Evolutionary conservation across 2,888 invertebrate species (phyloP).

Genomic region (Torymus aiolomorphi): DNA sequence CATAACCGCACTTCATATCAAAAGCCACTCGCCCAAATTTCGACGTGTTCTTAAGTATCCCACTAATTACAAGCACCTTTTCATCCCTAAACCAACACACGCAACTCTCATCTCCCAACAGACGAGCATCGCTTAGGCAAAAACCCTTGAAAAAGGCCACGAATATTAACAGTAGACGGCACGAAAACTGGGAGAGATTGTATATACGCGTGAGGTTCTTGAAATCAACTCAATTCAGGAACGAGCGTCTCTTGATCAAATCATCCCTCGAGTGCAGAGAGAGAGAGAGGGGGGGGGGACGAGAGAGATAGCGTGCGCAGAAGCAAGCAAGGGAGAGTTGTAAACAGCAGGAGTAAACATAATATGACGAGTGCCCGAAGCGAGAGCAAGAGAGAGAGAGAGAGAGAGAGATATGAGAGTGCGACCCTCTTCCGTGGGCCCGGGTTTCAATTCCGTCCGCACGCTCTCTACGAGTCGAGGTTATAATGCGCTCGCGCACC

Average conservation of each 20-base stretch:
- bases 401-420: slow-evolving; percentile 52
- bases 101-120: too few species aligned
- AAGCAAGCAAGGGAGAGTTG: slow-evolving; percentile 59
- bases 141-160: not conserved
- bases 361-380: slow-evolving; percentile 74
- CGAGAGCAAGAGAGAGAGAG: slow-evolving; percentile 61
- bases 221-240: slow-evolving; percentile 32
- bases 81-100: too few species aligned
- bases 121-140: too few species aligned
- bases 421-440: slow-evolving; percentile 55
- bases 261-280: slow-evolving; percentile 33
- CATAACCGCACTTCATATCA: too few species aligned
- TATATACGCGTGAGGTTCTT: slow-evolving; percentile 3
- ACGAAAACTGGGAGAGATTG: too few species aligned
- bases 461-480: slow-evolving; percentile 46
- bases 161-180: not conserved
- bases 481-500: slow-evolving; percentile 26
- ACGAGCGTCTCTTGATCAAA: slow-evolving; percentile 54
- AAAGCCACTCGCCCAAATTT: too few species aligned
- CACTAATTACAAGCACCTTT: too few species aligned
- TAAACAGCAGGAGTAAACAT: slow-evolving; percentile 75
- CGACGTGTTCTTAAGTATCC: too few species aligned
- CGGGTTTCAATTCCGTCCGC: slow-evolving; percentile 23
- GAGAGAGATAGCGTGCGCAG: slow-evolving; percentile 16
- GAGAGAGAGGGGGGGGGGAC: slow-evolving; percentile 48